Evolutionary conservation across 2,888 invertebrate species (phyloP).

Genomic region (Palloptera scutellata): DNA sequence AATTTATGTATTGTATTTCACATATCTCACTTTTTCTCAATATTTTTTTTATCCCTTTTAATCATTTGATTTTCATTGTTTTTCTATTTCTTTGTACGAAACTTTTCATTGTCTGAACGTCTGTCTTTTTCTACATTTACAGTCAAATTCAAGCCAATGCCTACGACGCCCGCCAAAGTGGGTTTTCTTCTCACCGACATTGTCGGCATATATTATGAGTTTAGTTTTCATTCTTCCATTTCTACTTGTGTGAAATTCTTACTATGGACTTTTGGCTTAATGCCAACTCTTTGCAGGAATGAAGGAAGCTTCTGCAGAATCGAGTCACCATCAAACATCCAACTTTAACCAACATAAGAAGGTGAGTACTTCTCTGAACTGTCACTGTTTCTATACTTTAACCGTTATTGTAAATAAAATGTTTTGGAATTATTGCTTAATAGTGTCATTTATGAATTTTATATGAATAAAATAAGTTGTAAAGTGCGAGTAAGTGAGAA

Average conservation of each 20-base stretch:
- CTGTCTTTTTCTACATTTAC: no score
- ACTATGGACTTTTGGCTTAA: constrained; percentile 32
- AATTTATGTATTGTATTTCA: constrained; percentile 25
- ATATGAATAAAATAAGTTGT: neutral
- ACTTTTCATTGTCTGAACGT: no score
- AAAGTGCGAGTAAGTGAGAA: neutral
- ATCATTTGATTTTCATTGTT: neutral
- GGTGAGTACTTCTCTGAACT: constrained; percentile 32
- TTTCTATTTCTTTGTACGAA: no score
- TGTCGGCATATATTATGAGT: constrained; percentile 51
- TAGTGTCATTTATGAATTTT: constrained; percentile 44
- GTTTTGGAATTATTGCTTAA: constrained; percentile 15
- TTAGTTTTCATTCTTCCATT: constrained; percentile 29
- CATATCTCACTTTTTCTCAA: constrained; percentile 21
- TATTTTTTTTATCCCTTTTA: constrained; percentile 13
- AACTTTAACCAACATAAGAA: neutral
- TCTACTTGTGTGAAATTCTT: constrained; percentile 34
- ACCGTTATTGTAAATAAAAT: constrained; percentile 7
- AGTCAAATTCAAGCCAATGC: no score
- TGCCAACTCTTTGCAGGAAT: constrained; percentile 21
- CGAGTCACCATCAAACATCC: constrained; percentile 35
- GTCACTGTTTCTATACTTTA: constrained; percentile 24
- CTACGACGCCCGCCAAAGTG: neutral
- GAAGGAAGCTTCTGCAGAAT: constrained; percentile 39
- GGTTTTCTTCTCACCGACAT: constrained; percentile 51